These are phyloP conservation scores for Orthosia gothica DNA, from an alignment of 2,888 invertebrate species.

Conservation along the genomic window DNA sequence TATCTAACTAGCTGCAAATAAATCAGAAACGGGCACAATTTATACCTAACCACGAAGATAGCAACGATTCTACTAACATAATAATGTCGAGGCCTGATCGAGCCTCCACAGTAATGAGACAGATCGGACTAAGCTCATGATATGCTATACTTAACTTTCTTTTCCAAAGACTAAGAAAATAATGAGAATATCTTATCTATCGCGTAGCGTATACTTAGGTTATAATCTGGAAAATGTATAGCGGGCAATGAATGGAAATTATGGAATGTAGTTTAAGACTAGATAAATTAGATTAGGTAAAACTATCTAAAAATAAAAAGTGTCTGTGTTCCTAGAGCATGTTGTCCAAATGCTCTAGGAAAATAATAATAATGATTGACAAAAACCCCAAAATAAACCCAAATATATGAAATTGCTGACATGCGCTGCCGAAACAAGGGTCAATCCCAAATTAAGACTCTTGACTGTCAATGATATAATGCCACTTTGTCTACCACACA, in stretches of 20 bases:
- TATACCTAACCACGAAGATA: not conserved
- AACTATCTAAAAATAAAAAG: too few species aligned
- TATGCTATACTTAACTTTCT: constrained; percentile 59
- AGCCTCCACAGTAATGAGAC: constrained; percentile 46
- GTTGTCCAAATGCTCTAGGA: too few species aligned
- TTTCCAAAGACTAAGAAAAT: constrained; percentile 54
- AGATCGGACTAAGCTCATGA: constrained; percentile 32
- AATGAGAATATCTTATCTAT: constrained; percentile 53
- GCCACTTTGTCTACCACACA: too few species aligned
- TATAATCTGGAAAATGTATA: constrained; percentile 40
- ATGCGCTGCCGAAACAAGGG: too few species aligned
- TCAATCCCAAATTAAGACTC: too few species aligned
- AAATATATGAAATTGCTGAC: too few species aligned
- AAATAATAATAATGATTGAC: too few species aligned
- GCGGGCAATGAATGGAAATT: constrained; percentile 22
- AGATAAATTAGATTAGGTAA: not conserved
- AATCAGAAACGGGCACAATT: not conserved
- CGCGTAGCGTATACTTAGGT: constrained; percentile 29
- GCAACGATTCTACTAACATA: constrained; percentile 14
- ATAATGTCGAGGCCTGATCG: constrained; percentile 24
- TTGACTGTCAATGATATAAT: too few species aligned
- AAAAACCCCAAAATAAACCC: too few species aligned
- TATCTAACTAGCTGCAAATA: constrained; percentile 15
- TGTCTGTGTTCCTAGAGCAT: too few species aligned
- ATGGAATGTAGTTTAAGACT: not conserved